Evolutionary conservation across 2,888 invertebrate genomes (phyloP).

Genomic region (Agrotis clavis): DNA sequence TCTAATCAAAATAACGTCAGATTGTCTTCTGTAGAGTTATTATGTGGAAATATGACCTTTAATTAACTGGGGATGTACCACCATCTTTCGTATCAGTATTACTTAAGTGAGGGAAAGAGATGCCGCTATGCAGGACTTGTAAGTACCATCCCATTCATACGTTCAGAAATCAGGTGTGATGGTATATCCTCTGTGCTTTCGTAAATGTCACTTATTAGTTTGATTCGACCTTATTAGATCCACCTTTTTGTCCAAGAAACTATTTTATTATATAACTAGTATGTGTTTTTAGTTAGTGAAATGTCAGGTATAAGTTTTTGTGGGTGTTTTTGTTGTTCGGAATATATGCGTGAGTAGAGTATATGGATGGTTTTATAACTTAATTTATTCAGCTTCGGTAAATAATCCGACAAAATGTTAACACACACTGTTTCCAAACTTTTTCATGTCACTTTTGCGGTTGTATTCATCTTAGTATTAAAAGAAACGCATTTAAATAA

Average conservation of each 20-base stretch:
- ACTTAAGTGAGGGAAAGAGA: too few species aligned
- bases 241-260: background rate
- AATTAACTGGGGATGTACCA: slow-evolving; percentile 18
- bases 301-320: background rate
- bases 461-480: too few species aligned
- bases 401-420: background rate
- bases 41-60: slow-evolving; percentile 33
- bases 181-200: slow-evolving; percentile 28
- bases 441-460: background rate
- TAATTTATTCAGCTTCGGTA: background rate
- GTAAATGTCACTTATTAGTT: slow-evolving; percentile 29
- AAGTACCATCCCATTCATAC: too few species aligned
- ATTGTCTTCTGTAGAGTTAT: slow-evolving; percentile 30
- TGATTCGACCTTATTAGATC: too few species aligned
- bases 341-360: too few species aligned
- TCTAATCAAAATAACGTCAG: slow-evolving; percentile 58
- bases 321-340: background rate
- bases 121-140: too few species aligned
- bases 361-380: background rate
- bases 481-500: too few species aligned
- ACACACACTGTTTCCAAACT: background rate
- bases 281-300: background rate
- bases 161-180: too few species aligned
- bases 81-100: too few species aligned
- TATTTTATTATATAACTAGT: background rate